Evolutionary conservation across 2,888 invertebrate species (phyloP), one percentile per base, ranked within the genome.

Genomic region (Lysandra coridon): DNA sequence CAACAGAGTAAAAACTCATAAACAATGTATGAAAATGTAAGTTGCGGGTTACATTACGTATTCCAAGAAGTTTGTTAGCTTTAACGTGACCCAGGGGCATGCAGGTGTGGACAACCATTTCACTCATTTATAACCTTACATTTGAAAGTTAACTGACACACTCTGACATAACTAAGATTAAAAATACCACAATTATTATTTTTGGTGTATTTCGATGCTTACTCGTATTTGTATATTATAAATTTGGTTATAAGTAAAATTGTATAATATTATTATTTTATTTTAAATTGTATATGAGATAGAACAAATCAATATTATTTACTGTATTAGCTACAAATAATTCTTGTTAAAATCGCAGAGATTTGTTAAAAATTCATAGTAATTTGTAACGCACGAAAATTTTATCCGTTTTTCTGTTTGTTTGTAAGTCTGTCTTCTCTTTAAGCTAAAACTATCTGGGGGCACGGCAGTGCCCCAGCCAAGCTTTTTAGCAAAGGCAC

Each of bases 1-100:
- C 64, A 14, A 33, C 69, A 33, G 5, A 69, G 33, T 33, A 33
- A 69, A 69, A 69, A 69, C 33, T 64, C 64, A 64, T 64, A 69
- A 33, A 69, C 14, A 33, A 69, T 69, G 69, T 69, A 69, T 69
- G 69, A 69, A 69, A 69, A 69, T 69, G 69, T 69, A 64, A 64
- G 10, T 64, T 69, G 69, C 1, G 4, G 33, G 69, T 33, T 5
- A 69, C 14, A 33, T 69, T 69, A 69, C 33, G 33, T 69, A 69
- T 69, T 69, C 33, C 69, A 69, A 69, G 14, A 69, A 69, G 69
- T 69, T 69, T 69, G 69, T n/a, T n/a, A 33, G 14, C 4, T 33
- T 64, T 69, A 69, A 69, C 33, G 69, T 14, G 69, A 33, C 69
- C 69, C 69, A 69, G 69, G 33, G 69, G 69, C 33, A 69, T 69